Base-by-base conservation (phyloP, 2,888 invertebrate species). In the Drosophila peninsularis region DNA sequence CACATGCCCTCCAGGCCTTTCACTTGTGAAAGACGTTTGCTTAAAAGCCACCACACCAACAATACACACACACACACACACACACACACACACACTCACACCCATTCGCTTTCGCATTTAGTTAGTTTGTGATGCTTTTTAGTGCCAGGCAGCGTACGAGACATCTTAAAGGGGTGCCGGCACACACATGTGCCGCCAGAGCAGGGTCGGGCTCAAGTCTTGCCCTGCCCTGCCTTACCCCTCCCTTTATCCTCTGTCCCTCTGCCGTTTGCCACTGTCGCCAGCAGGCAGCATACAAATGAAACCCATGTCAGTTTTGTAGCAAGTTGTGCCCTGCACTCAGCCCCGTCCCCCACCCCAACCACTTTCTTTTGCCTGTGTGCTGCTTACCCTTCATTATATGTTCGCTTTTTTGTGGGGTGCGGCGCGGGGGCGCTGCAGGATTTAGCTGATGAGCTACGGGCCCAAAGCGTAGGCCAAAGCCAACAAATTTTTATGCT, bases 91-190 rank as follows among this genome's bases (percentile, higher is more conserved):
- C 47, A 17, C 61, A 52, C 52, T 41, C 36, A 19, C 30, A 9
- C 36, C 41, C 39, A 44, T 19, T 11, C 42, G 62, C 58, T 71
- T 36, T 24, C 62, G 58, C 72, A 73, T 82, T 82, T 88, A 88
- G 83, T 83, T 89, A 89, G 83, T 84, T 89, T 89, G 82, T 79
- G 88, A 73, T 87, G 82, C 85, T 78, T 89, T 82, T 82, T 87
- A 82, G 76, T 76, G 76, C 47, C 47, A 47, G 30, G 60, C 71
- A 62, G 64, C 54, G 60, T 62, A 49, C 62, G 77, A 76, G 89
- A 67, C 75, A 78, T 76, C 80, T 76, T 76, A 82, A 78, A 80
- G 82, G 76, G 84, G 78, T 83, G 78, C 75, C 53, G 66, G 83
- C 70, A 61, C 69, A 78, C 66, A 80, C 36, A 45, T 56, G 36